Evolutionary conservation across 2,113 vertebrate species (phyloP), one percentile per base, ranked within the genome.

Genomic region (Seriola dumerili): DNA sequence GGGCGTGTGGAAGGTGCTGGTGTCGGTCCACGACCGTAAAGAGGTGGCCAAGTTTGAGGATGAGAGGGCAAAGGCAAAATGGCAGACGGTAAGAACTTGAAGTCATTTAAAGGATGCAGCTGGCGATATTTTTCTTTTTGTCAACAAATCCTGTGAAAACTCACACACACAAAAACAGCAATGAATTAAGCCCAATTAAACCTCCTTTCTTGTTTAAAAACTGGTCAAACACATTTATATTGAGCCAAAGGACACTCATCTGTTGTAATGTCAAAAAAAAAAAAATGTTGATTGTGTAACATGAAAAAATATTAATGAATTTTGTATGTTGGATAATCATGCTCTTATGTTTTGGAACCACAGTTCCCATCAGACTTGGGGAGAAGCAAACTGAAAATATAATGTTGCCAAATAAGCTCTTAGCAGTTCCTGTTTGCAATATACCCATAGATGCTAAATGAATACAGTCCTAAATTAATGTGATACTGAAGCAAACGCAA

Each of bases 31-130:
- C 38, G 98, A 99, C 85, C 95, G 96, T 19, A 99, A 98, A 92
- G 98, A 99, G 88, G 97, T 99, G 81, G 98, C 98, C 72, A 99
- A 97, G 91, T 99, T 99, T 88, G 98, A 99, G 95, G 97, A 97
- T 36, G 98, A 99, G 89, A 96, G 94, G 85, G 94, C 96, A 0
- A 99, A 99, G 84, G 97, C 97, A 73, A 98, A 97, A 89, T 99
- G 98, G 98, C 97, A 98, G 93, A 94, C 96, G 88, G 98, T 99
- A 96, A 0, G 96, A 62, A 5, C 6, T 8, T 40, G 8, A 54
- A 16, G 17, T 72, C 1, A 4, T 8, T 65, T 14, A 4, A 19
- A 46, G 25, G 40, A 38, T 14, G 8, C 7, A 16, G 42, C 5
- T 23, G 12, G 1, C 5, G 11, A 29, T 38, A 40, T 25, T 25